Evolutionary conservation across 2,797 vertebrate genomes (phyloP).

Genomic region (Lacerta bilineata): DNA sequence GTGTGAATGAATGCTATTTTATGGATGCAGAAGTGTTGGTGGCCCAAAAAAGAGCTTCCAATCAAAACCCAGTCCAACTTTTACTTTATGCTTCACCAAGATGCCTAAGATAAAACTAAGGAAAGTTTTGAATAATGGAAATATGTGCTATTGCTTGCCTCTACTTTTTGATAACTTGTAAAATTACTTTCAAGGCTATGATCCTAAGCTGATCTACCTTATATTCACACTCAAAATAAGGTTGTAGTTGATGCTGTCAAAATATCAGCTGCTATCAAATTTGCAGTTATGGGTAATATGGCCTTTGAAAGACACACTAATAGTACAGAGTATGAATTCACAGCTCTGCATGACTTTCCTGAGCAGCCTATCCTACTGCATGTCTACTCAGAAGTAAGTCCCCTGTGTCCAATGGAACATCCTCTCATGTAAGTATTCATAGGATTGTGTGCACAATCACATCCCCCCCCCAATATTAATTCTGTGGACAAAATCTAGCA

Average conservation of each 20-base stretch:
- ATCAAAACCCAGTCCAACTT: conserved; percentile 27
- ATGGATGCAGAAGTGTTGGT: conserved; percentile 1
- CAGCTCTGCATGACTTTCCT: neutral
- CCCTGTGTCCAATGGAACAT: neutral
- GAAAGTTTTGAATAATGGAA: neutral
- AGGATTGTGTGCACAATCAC: neutral
- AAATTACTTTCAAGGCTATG: neutral
- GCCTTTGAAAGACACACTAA: neutral
- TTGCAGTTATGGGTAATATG: neutral
- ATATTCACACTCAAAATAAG: too few relatives aligned
- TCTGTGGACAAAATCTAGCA: neutral
- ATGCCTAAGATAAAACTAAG: conserved; percentile 9
- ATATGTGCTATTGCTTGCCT: neutral
- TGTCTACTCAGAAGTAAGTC: neutral
- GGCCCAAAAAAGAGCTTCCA: conserved; percentile 39
- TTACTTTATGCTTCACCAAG: conserved; percentile 20
- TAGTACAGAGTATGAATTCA: neutral
- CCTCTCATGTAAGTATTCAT: too few relatives aligned
- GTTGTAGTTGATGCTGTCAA: too few relatives aligned
- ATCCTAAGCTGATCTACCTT: neutral
- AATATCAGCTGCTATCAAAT: neutral
- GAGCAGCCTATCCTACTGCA: neutral
- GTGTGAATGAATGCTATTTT: conserved; percentile 52
- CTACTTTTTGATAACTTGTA: neutral
- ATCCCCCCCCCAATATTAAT: conserved; percentile 22